A percentile compares a stretch with the other conserved stretches of the same genome.
Evolutionary conservation across 2,797 vertebrate genomes (phyloP).

Genomic region (Emydoidea blandingii): DNA sequence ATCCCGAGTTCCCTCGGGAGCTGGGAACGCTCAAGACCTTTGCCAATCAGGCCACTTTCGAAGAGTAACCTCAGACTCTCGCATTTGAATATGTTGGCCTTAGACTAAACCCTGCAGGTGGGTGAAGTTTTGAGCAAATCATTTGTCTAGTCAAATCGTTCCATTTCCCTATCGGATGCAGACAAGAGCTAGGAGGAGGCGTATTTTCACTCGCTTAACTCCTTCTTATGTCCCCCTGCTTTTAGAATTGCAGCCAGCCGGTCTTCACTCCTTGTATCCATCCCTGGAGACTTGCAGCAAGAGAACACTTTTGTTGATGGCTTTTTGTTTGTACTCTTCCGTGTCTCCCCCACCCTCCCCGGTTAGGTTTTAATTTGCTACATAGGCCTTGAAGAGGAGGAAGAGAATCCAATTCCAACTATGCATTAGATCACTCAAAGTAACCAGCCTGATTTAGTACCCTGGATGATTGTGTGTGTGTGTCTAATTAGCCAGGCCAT

Average conservation of each 20-base stretch:
- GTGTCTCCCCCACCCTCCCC: not conserved
- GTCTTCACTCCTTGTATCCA: not conserved
- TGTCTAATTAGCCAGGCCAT: not conserved
- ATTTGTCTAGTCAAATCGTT: not conserved
- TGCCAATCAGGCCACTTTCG: not conserved
- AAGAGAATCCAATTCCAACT: not conserved
- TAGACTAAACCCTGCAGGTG: not conserved
- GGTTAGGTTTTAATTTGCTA: not conserved
- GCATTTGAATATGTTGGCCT: accelerated
- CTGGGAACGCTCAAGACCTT: not conserved
- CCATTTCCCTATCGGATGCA: accelerated
- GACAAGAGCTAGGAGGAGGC: too few species aligned
- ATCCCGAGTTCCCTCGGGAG: not conserved
- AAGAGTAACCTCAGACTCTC: not conserved
- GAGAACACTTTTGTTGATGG: not conserved
- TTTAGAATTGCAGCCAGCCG: not conserved
- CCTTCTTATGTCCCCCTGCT: accelerated
- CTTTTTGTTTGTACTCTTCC: not conserved
- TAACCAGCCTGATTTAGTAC: not conserved
- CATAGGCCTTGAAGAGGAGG: not conserved
- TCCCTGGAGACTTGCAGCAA: not conserved
- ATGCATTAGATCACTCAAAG: accelerated
- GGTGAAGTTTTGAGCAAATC: not conserved
- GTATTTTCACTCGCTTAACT: not conserved
- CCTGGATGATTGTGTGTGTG: too few species aligned